A percentile compares a stretch with the other conserved stretches of the same genome.
Evolutionary conservation across 2,888 invertebrate species (phyloP).

Genomic region (Ptycholaimellus sp.): DNA sequence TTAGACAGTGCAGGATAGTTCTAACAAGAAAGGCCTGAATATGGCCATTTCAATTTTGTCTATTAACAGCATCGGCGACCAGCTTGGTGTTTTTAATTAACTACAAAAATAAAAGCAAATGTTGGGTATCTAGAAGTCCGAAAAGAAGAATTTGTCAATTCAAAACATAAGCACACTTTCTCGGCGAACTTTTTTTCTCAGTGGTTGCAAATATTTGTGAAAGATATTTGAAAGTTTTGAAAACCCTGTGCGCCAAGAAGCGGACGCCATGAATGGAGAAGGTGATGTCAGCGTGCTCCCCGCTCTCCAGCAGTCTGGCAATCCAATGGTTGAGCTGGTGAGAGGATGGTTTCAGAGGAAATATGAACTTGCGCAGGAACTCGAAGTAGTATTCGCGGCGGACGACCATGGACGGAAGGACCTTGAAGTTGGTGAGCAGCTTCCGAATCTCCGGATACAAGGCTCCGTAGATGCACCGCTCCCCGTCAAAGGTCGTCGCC

Average conservation of each 20-base stretch:
- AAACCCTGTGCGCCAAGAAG: constrained; percentile 29
- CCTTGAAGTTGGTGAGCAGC: constrained; percentile 29
- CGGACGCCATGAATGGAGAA: constrained; percentile 27
- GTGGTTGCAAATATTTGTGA: too few species aligned
- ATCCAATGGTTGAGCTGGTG: background rate
- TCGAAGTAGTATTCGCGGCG: constrained; percentile 31
- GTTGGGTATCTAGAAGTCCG: too few species aligned
- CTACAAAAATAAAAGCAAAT: too few species aligned
- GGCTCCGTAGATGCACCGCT: constrained; percentile 35
- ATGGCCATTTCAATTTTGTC: too few species aligned
- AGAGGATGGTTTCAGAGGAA: background rate
- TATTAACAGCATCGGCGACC: too few species aligned
- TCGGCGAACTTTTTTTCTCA: too few species aligned
- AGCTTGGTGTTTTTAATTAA: too few species aligned
- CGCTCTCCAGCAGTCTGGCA: constrained; percentile 14
- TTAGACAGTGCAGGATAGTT: too few species aligned
- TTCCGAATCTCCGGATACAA: constrained; percentile 31
- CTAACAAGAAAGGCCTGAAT: too few species aligned
- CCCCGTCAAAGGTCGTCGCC: constrained; percentile 35
- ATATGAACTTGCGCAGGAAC: constrained; percentile 29
- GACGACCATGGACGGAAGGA: constrained; percentile 29
- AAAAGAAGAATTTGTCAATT: too few species aligned
- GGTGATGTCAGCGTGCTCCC: constrained; percentile 27
- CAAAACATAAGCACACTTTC: too few species aligned
- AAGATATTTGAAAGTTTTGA: too few species aligned